These are phyloP conservation scores for Sciurus carolinensis DNA, from an alignment of 2,797 vertebrate species.

Conservation along the genomic window DNA sequence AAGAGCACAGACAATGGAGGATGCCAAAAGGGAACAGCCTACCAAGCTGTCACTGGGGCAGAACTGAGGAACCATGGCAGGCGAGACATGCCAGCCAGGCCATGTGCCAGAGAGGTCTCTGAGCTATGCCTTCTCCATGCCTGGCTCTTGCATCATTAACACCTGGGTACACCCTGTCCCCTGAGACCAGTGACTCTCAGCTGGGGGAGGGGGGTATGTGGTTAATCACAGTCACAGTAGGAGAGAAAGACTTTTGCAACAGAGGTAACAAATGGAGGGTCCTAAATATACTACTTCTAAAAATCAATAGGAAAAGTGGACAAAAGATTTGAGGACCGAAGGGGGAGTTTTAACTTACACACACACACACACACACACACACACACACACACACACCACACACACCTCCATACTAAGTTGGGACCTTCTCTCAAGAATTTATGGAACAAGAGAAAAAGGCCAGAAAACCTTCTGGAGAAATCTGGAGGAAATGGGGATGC, in stretches of 20 bases:
- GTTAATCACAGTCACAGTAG: background rate
- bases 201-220: background rate
- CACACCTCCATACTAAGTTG: background rate
- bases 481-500: background rate
- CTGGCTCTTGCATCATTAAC: conserved; percentile 41
- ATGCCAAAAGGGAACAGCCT: background rate
- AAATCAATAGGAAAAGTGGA: conserved; percentile 36
- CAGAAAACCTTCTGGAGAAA: background rate
- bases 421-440: background rate
- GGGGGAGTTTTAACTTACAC: background rate
- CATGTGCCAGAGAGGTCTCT: background rate
- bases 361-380: background rate
- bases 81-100: background rate
- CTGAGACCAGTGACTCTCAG: background rate
- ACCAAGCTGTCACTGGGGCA: background rate
- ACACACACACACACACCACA: background rate
- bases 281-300: conserved; percentile 13
- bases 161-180: background rate
- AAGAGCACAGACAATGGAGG: conserved; percentile 14
- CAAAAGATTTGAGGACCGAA: background rate
- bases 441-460: background rate
- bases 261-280: background rate
- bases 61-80: background rate
- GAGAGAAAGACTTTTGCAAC: background rate
- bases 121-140: background rate